A percentile compares a stretch with the other conserved stretches of the same genome.
These are phyloP conservation scores for Laspeyria flexula DNA, from an alignment of 2,888 invertebrate genomes.

Conservation along the genomic window DNA sequence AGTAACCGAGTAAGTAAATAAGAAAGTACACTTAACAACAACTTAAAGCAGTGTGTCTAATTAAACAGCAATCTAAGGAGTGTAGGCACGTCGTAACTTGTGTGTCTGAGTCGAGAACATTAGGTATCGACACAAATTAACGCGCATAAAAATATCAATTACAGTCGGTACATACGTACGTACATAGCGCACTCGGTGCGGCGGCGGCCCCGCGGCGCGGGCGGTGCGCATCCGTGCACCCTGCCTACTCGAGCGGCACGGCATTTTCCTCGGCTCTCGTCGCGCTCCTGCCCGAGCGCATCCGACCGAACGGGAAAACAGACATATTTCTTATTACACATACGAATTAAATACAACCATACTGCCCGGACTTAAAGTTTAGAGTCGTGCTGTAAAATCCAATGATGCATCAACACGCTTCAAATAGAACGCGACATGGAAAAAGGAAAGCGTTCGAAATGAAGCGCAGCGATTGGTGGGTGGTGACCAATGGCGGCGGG, in stretches of 20 bases:
- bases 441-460: conserved; percentile 82
- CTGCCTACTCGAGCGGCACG: conserved; percentile 50
- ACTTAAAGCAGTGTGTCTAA: conserved; percentile 8
- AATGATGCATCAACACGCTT: conserved; percentile 79
- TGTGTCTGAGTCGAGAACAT: conserved; percentile 28
- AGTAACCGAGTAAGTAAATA: neutral
- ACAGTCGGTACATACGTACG: conserved; percentile 47
- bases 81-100: conserved; percentile 25
- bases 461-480: conserved; percentile 82
- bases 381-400: conserved; percentile 32
- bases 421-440: conserved; percentile 83
- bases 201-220: conserved; percentile 25
- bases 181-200: conserved; percentile 27
- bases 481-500: conserved; percentile 74
- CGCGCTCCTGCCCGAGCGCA: conserved; percentile 78
- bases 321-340: conserved; percentile 58
- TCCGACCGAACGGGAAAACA: conserved; percentile 81
- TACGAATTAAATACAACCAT: conserved; percentile 29
- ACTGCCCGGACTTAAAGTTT: conserved; percentile 26
- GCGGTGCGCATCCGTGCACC: neutral
- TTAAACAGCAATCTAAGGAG: conserved; percentile 8
- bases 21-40: neutral
- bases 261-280: conserved; percentile 71
- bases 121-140: conserved; percentile 59
- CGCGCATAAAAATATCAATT: conserved; percentile 77